phyloP scores from a whole-genome alignment of 1,140 invertebrate genomes.

The Bacillus rossius region DNA sequence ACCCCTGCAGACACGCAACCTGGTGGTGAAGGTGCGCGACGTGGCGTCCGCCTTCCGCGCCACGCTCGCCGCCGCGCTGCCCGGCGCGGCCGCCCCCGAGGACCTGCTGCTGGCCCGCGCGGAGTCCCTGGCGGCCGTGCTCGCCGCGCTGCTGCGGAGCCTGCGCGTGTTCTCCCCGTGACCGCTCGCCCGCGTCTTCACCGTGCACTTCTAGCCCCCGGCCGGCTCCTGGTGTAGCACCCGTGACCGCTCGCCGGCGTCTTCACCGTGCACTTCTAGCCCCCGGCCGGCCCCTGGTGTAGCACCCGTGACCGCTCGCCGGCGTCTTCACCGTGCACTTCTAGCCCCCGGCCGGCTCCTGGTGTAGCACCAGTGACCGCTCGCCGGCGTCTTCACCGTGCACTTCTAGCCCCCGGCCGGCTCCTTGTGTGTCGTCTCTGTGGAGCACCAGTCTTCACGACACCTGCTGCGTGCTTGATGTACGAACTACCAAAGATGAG shows the following conservation, averaged over 20 bases:
- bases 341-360: too few relatives aligned
- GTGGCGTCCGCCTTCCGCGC: constrained; percentile 67
- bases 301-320: constrained; percentile 52
- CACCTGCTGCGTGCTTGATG: too few relatives aligned
- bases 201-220: too few relatives aligned
- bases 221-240: too few relatives aligned
- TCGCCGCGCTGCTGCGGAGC: constrained; percentile 73
- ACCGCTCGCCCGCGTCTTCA: constrained; percentile 4
- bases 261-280: too few relatives aligned
- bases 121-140: constrained; percentile 70
- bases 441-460: too few relatives aligned
- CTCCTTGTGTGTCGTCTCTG: too few relatives aligned
- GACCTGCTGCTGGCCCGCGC: constrained; percentile 58
- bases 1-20: constrained; percentile 68
- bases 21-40: constrained; percentile 72
- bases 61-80: constrained; percentile 48
- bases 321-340: too few relatives aligned
- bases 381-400: too few relatives aligned
- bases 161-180: constrained; percentile 72
- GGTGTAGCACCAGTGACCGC: constrained; percentile 65
- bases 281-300: too few relatives aligned
- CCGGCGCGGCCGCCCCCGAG: constrained; percentile 46
- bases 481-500: too few relatives aligned
- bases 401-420: too few relatives aligned
- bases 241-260: constrained; percentile 41